Evolutionary conservation across 2,797 vertebrate species (phyloP), one percentile per base, ranked within the genome.

Genomic region (Paratrypauchen microcephalus): DNA sequence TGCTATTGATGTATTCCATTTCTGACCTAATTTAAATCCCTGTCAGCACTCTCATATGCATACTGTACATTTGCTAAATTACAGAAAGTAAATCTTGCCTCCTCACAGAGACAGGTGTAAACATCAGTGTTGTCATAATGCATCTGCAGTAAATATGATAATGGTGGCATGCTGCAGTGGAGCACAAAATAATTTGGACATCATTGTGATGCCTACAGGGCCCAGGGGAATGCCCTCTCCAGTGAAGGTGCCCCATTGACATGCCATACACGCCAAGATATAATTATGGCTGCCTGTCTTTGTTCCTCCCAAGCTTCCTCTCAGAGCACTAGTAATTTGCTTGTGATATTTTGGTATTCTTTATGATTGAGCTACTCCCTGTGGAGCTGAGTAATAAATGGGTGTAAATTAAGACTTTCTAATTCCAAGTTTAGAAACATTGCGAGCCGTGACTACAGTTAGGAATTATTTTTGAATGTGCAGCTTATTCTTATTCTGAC

Each of bases 21-120:
- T 89, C 90, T 94, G 92, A 94, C 93, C 94, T 93, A 93, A 94
- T 94, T 95, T 93, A 92, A 93, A 93, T 93, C 92, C 88, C 86
- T 92, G 92, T 91, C 94, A 94, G 90, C 86, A 82, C 87, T 83
- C 93, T 94, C 92, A 92, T 94, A 93, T 94, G 91, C 92, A 92
- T 92, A 93, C 92, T 93, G 92, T 94, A 94, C 92, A 93, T 94
- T 93, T 90, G 88, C 87, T 91, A 92, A 94, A 93, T 93, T 90
- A 93, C 86, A 77, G 88, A 88, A 83, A 81, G 86, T 86, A 93
- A 93, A 93, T 87, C 89, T 89, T 71, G 83, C 83, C 86, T 79
- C 77, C 85, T 89, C 86, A 41, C 70, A 19, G 72, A 92, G 92
- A 94, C 92, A 94, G 92, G 92, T 94, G 91, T 93, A 95, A 94